Conservation (phyloP, 53 echinoderm and acorn worm genomes). For the Antedon mediterranea region DNA sequence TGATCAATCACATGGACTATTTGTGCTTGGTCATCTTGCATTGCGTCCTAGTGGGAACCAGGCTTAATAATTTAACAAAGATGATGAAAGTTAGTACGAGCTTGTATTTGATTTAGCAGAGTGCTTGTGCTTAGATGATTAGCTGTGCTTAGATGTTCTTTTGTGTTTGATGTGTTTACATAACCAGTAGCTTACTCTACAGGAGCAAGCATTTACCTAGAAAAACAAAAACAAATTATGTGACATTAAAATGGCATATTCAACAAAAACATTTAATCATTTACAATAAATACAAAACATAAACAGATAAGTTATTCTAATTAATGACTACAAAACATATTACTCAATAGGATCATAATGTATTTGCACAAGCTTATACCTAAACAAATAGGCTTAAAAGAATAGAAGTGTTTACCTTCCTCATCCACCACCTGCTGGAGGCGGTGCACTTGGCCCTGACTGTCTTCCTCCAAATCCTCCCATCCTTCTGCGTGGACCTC, state of each 20-base stretch:
- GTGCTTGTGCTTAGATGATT: not conserved
- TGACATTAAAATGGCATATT: too few relatives aligned
- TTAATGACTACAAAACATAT: too few relatives aligned
- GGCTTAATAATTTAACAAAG: too few relatives aligned
- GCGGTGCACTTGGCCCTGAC: conserved; percentile 54
- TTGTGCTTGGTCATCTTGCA: too few relatives aligned
- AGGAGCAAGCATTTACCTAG: conserved; percentile 85
- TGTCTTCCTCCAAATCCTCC: conserved; percentile 72
- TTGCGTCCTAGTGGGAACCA: too few relatives aligned
- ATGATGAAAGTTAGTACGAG: not conserved
- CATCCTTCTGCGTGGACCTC: conserved; percentile 71
- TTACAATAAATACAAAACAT: too few relatives aligned
- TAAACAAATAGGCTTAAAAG: too few relatives aligned
- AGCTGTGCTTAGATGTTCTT: not conserved
- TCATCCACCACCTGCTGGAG: conserved; percentile 95
- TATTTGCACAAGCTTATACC: too few relatives aligned
- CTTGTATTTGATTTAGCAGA: not conserved
- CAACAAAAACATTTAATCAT: too few relatives aligned
- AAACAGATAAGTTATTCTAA: too few relatives aligned
- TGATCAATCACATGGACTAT: too few relatives aligned
- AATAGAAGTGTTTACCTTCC: conserved; percentile 78
- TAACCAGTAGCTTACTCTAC: not conserved
- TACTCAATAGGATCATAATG: too few relatives aligned
- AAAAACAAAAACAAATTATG: conserved; percentile 5
- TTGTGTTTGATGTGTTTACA: not conserved